Percentiles rank a stretch among this genome's conserved stretches.
phyloP scores from a whole-genome alignment of 2,113 vertebrate species.

The Cranoglanis bouderius region DNA sequence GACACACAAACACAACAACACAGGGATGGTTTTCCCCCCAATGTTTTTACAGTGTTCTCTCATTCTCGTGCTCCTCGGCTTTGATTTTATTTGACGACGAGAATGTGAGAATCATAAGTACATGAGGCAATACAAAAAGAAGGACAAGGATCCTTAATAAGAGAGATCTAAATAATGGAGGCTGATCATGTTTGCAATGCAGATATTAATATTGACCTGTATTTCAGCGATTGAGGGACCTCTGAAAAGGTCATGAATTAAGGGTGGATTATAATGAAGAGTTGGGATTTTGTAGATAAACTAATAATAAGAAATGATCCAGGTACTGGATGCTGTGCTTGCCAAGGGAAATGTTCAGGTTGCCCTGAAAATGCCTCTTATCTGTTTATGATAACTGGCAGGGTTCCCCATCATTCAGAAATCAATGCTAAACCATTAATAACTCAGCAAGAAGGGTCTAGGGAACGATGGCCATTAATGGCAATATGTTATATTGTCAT shows the following conservation, averaged over 20 bases:
- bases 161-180: conserved; percentile 44
- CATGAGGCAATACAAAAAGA: conserved; percentile 43
- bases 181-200: conserved; percentile 45
- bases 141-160: conserved; percentile 47
- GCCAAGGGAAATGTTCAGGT: background rate
- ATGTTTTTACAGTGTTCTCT: background rate
- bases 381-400: background rate
- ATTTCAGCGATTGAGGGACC: conserved; percentile 32
- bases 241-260: conserved; percentile 53
- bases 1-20: conserved; percentile 28
- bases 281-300: conserved; percentile 29
- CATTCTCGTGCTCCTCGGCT: background rate
- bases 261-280: conserved; percentile 52
- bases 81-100: too few species aligned
- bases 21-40: background rate
- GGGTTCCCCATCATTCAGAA: background rate
- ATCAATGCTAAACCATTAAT: background rate
- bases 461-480: background rate
- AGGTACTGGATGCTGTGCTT: conserved; percentile 35
- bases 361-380: background rate
- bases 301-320: conserved; percentile 35
- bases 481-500: background rate
- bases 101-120: conserved; percentile 40
- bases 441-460: background rate
- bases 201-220: conserved; percentile 56